Evolutionary conservation across 2,797 vertebrate genomes (phyloP).

Genomic region (Cryptoprocta ferox): DNA sequence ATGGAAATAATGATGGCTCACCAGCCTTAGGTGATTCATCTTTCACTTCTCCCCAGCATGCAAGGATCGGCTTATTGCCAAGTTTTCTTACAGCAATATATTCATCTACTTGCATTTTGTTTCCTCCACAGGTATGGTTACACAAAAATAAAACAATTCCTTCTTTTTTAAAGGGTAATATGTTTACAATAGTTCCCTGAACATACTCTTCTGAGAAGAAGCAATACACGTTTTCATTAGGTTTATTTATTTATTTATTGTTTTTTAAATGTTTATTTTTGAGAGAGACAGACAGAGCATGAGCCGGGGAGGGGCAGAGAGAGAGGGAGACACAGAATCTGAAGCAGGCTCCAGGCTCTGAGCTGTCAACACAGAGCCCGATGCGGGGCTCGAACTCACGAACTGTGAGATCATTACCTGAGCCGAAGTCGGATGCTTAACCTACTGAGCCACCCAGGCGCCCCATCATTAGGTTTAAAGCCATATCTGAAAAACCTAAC

Average conservation of each 20-base stretch:
- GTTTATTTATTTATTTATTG: no score
- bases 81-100: neutral
- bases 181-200: neutral
- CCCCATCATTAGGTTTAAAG: neutral
- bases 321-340: no score
- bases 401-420: no score
- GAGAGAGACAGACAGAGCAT: no score
- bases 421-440: no score
- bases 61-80: neutral
- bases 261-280: no score
- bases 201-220: neutral
- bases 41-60: neutral
- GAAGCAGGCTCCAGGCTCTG: no score
- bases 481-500: neutral
- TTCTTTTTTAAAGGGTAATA: neutral
- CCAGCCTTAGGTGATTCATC: neutral
- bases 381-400: no score
- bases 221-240: neutral
- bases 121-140: neutral
- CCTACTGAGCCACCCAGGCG: no score
- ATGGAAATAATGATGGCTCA: neutral
- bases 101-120: neutral
- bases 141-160: neutral
- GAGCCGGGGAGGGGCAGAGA: no score
- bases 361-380: no score